Base-by-base conservation (phyloP, 2,113 vertebrate species). In the Gallinago undulata region DNA sequence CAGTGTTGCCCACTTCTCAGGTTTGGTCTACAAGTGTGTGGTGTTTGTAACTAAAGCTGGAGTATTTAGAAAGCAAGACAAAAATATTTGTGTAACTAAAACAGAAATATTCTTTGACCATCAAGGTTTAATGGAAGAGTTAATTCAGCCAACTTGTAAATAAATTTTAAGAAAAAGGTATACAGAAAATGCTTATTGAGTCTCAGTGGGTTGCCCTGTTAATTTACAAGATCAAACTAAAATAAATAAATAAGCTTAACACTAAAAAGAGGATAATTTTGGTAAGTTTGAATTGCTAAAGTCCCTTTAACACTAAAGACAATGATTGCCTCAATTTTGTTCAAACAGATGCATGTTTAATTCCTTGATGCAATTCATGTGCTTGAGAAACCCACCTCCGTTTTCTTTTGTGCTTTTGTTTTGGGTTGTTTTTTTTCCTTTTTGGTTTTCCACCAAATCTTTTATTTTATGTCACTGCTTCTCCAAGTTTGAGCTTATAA, bases 301-400 rank as follows among this genome's bases (percentile, higher is more conserved):
- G 98, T 98, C 98, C 98, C 97, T 98, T 98, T 98, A 98, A 98
- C 98, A 97, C 80, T 97, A 96, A 97, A 96, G 89, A 98, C 24
- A 87, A 89, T 93, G 86, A 96, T 74, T 96, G 95, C 93, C 96
- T 98, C 95, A 95, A 87, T 94, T 97, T 96, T 96, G 63, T 98
- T 96, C 95, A 97, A 97, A 96, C 41, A 93, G 78, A 90, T 98
- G 98, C 98, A 98, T 98, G 98, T 97, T 84, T 89, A 91, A 97
- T 92, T 97, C 93, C 89, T 94, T 94, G 87, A 90, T 95, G 77
- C 73, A 81, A 45, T 84, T 98, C 97, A 98, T 98, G 96, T 98
- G 98, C 98, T 97, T 98, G 98, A 98, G 97, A 98, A 96, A 96
- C 84, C 37, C 91, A 76, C 66, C 64, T 39, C 70, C 63, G 31